Conservation (phyloP, 2,797 vertebrate genomes). For the Acrossocheilus wenchowensis region DNA sequence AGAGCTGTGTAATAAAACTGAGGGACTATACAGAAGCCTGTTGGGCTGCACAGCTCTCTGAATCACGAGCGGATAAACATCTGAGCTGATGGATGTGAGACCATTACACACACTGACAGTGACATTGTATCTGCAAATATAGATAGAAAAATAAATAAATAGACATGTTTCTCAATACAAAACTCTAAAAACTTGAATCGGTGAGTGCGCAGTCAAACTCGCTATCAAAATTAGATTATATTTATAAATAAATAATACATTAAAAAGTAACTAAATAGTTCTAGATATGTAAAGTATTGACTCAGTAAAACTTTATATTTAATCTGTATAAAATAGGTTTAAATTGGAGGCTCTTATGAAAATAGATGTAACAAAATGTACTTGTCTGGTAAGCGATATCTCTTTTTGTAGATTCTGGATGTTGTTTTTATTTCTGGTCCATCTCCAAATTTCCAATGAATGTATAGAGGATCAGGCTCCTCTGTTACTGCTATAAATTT, state of each 20-base stretch:
- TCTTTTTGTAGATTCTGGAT: conserved; percentile 71
- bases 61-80: conserved; percentile 68
- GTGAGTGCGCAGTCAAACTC: neutral
- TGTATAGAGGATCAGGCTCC: conserved; percentile 65
- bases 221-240: neutral
- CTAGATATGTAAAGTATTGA: neutral
- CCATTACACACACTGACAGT: conserved; percentile 66
- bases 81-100: conserved; percentile 67
- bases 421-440: conserved; percentile 68
- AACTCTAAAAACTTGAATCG: neutral
- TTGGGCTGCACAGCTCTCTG: conserved; percentile 78
- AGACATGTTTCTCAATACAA: neutral
- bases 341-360: neutral
- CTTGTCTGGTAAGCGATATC: conserved; percentile 75
- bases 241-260: neutral
- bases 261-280: no score
- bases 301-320: neutral
- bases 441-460: conserved; percentile 83
- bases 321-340: neutral
- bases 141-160: neutral
- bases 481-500: conserved; percentile 72
- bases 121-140: conserved; percentile 75
- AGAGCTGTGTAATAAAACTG: conserved; percentile 74
- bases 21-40: conserved; percentile 72
- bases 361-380: conserved; percentile 48